phyloP scores from a whole-genome alignment of 2,113 vertebrate genomes.

The Microtus pennsylvanicus region DNA sequence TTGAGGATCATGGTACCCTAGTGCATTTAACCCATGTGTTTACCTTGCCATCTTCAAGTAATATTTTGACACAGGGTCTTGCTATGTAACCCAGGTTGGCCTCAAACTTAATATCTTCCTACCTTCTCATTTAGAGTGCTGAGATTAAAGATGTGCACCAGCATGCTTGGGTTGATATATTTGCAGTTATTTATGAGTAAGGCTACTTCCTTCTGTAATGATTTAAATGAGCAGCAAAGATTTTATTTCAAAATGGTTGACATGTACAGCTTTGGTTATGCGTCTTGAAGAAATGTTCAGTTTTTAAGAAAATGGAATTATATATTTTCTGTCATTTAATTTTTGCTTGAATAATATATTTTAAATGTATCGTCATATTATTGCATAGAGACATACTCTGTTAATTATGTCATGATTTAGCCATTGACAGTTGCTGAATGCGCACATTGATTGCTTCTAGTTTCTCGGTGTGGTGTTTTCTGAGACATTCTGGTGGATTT shows the following conservation, averaged over 20 bases:
- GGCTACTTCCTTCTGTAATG: neutral
- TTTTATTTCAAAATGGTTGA: neutral
- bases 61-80: neutral
- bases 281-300: neutral
- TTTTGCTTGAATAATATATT: neutral
- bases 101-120: neutral
- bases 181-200: neutral
- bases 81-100: neutral
- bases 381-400: neutral
- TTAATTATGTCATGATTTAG: neutral
- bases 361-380: neutral
- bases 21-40: neutral
- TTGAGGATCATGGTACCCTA: neutral
- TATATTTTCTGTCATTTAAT: neutral
- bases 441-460: neutral
- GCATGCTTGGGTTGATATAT: neutral
- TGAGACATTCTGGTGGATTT: neutral
- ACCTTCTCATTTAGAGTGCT: neutral
- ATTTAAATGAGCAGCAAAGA: neutral
- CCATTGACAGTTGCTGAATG: neutral
- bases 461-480: neutral
- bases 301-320: slow-evolving; percentile 10
- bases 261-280: neutral
- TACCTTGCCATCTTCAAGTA: no score
- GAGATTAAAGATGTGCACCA: neutral